Evolutionary conservation across 92 coral and sea anemone species (phyloP), one percentile per base, ranked within the genome.

Genomic region (Virgularia gustaviana): DNA sequence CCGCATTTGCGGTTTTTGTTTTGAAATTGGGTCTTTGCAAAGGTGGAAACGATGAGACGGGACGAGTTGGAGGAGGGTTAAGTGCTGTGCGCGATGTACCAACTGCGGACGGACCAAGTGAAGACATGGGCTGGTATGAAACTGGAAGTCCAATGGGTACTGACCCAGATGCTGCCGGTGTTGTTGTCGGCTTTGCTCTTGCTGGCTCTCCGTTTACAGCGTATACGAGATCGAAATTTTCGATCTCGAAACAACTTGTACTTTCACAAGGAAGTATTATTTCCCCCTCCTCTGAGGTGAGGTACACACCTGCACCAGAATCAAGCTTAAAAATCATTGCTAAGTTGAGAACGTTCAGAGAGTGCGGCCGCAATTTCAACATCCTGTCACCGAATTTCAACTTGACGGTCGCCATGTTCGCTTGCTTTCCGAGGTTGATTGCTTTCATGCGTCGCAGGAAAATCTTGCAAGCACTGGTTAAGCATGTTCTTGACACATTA

Each of bases 11-110:
- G 25, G 63, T 65, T 6, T 22, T 42, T 28, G 29, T 52, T 36
- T 31, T 51, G 55, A 77, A 68, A 31, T 31, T 77, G 52, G 68
- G 82, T 47, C 82, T 65, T n/a, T 35, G n/a, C 51, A 43, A 43
- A 1, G n/a, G 1, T 43, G 2, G 13, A 13, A 22, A 16, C 51
- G 51, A 13, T 43, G 20, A 22, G n/a, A 22, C 51, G 13, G 51
- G 51, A 1, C 51, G 13, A 43, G n/a, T 22, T 13, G 4, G 51
- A 43, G 51, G 51, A 43, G 51, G 51, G 51, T 43, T 43, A 13
- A 43, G 20, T 43, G 1, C 51, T 43, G 51, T 16, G 13, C 51
- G 51, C 13, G 51, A 13, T 16, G 51, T 22, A n/a, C n/a, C n/a
- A n/a, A n/a, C n/a, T n/a, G n/a, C n/a, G n/a, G n/a, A n/a, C n/a